Evolutionary conservation across 1,140 invertebrate genomes (phyloP), one percentile per base, ranked within the genome.

Genomic region (Zaprionus camerounensis): DNA sequence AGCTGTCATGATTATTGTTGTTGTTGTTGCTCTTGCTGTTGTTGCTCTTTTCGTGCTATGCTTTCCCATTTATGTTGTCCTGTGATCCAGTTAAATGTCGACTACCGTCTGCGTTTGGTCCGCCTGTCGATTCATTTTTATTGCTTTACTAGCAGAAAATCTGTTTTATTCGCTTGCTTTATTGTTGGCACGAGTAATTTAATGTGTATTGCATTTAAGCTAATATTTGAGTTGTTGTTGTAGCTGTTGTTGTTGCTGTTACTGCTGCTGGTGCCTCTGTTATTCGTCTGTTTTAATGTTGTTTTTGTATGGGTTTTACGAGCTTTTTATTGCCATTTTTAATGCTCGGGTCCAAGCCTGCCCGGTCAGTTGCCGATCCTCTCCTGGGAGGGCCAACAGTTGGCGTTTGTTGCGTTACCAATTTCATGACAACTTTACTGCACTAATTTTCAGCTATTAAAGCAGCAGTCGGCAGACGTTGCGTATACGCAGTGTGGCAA

Each of bases 71-170:
- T 31, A 17, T 58, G 57, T 51, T 66, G 34, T 41, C 36, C 61
- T 44, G 13, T 73, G 71, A 65, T 81, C 65, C 74, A 87, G 64
- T 82, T 76, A 55, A 75, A 53, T 24, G 41, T 15, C 26, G 58
- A 62, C 49, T 44, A 56, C 62, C 75, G 72, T 73, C 69, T 17
- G 24, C 59, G 64, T 31, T 34, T 71, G 69, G 51, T 46, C 71
- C 67, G 68, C 46, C 66, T 71, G 71, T 70, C 79, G 41, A 74
- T 64, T 59, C 17, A 34, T 53, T 78, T 87, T 87, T 88, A 88
- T 88, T 84, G 81, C 87, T 88, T 88, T 88, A 88, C 79, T 91
- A 90, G 79, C 85, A 91, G 86, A 90, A 90, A 90, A 90, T 90
- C 86, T 91, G 86, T 90, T 85, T 91, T 85, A 85, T 91, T 90